phyloP scores from a whole-genome alignment of 2,888 invertebrate species.

The Hesperia comma region DNA sequence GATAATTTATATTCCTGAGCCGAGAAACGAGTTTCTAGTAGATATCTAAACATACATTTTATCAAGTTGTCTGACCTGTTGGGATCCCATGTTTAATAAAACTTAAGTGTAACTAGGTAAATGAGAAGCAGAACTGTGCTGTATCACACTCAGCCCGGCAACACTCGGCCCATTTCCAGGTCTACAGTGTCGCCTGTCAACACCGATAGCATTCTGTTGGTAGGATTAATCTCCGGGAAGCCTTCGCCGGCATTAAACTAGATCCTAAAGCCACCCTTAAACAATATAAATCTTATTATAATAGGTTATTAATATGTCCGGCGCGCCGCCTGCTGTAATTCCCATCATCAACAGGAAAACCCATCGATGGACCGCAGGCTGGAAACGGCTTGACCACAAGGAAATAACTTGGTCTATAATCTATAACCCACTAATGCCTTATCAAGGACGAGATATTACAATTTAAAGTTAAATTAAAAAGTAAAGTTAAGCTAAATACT shows the following conservation, averaged over 20 bases:
- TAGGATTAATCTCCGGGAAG: conserved; percentile 1
- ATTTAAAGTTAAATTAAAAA: too few relatives aligned
- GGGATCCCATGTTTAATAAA: too few relatives aligned
- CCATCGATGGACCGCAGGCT: background rate
- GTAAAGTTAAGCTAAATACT: too few relatives aligned
- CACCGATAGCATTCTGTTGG: background rate
- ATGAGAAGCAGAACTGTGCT: too few relatives aligned
- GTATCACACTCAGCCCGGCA: background rate
- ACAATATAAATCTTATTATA: conserved; percentile 14
- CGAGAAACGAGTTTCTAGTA: too few relatives aligned
- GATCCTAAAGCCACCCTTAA: conserved; percentile 9
- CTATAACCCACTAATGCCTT: background rate
- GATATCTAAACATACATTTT: too few relatives aligned
- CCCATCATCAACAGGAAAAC: background rate
- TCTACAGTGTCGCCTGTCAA: background rate
- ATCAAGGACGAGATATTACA: too few relatives aligned
- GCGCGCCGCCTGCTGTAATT: conserved; percentile 7
- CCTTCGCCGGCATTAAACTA: background rate
- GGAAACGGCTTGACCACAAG: background rate
- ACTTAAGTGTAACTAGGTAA: too few relatives aligned
- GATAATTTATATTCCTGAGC: too few relatives aligned
- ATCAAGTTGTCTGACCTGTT: too few relatives aligned
- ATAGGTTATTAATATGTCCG: conserved; percentile 9
- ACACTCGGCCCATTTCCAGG: background rate
- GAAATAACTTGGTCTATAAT: background rate